These are phyloP conservation scores for Euborellia annulipes DNA, from an alignment of 1,140 invertebrate species.

Conservation along the genomic window DNA sequence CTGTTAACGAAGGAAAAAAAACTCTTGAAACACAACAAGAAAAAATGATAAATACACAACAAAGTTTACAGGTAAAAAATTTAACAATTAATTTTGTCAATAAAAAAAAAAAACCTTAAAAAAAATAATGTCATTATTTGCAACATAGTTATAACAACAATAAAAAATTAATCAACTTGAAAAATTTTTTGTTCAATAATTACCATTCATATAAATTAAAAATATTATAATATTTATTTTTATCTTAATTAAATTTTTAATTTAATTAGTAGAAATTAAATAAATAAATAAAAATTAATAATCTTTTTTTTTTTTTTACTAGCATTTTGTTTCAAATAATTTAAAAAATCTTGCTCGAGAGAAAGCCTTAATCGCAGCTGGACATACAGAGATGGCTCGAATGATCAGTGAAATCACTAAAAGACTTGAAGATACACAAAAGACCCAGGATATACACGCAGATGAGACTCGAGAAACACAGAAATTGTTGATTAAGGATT, in stretches of 20 bases:
- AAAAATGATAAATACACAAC: slow-evolving; percentile 33
- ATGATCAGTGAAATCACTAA: slow-evolving; percentile 38
- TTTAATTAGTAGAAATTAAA: background rate
- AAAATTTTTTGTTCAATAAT: too few species aligned
- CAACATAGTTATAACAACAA: too few species aligned
- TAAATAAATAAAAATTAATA: background rate
- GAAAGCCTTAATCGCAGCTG: slow-evolving; percentile 39
- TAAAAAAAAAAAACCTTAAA: too few species aligned
- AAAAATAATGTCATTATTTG: too few species aligned
- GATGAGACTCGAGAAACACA: too few species aligned
- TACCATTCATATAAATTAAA: background rate
- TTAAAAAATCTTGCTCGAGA: slow-evolving; percentile 38
- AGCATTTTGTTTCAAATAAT: slow-evolving; percentile 36
- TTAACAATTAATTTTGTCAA: too few species aligned
- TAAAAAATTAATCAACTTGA: too few species aligned
- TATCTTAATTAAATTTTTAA: background rate
- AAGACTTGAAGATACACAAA: slow-evolving; percentile 27
- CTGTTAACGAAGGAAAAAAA: slow-evolving; percentile 33
- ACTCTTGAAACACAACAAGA: slow-evolving; percentile 36
- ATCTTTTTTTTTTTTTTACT: slow-evolving; percentile 20
- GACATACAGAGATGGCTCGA: slow-evolving; percentile 34
- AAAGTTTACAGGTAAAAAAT: slow-evolving; percentile 9
- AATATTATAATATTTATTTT: background rate
- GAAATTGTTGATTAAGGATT: too few species aligned
- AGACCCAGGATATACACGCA: too few species aligned